These are phyloP conservation scores for Peromyscus californicus DNA, from an alignment of 2,113 vertebrate species.

Conservation along the genomic window DNA sequence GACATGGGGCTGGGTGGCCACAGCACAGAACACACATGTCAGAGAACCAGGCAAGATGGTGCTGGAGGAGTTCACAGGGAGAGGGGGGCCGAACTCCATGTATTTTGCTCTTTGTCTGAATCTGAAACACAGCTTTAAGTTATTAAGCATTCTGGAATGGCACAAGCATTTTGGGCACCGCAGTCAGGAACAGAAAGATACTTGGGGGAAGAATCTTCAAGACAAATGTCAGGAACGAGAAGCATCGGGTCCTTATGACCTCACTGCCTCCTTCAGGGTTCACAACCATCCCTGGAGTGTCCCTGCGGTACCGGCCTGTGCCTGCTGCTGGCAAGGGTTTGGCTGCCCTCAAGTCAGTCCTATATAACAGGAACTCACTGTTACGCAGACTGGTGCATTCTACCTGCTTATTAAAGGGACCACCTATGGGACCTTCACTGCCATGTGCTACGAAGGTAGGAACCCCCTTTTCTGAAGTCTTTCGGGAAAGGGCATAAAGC, in stretches of 20 bases:
- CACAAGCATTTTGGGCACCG: slow-evolving; percentile 59
- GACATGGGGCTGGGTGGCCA: background rate
- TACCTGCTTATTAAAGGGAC: slow-evolving; percentile 11
- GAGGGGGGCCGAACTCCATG: fast-evolving
- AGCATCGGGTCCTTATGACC: background rate
- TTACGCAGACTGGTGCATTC: background rate
- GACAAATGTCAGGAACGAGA: slow-evolving; percentile 47
- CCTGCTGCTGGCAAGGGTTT: background rate
- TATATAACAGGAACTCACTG: background rate
- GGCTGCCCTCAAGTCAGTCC: background rate
- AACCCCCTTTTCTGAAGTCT: background rate
- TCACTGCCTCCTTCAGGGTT: background rate
- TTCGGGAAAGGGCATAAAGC: slow-evolving; percentile 46
- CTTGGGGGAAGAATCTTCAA: slow-evolving; percentile 23
- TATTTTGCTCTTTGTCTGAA: background rate
- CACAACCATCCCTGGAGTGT: background rate
- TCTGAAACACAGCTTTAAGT: slow-evolving; percentile 48
- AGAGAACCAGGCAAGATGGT: background rate
- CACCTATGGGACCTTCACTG: background rate
- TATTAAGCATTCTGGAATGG: slow-evolving; percentile 26
- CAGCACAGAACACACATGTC: background rate
- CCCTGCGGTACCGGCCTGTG: background rate
- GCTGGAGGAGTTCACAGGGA: fast-evolving
- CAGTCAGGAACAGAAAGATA: slow-evolving; percentile 41
- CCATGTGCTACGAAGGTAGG: background rate